These are phyloP conservation scores for Calameuta idolon DNA, from an alignment of 2,888 invertebrate genomes.

Conservation along the genomic window DNA sequence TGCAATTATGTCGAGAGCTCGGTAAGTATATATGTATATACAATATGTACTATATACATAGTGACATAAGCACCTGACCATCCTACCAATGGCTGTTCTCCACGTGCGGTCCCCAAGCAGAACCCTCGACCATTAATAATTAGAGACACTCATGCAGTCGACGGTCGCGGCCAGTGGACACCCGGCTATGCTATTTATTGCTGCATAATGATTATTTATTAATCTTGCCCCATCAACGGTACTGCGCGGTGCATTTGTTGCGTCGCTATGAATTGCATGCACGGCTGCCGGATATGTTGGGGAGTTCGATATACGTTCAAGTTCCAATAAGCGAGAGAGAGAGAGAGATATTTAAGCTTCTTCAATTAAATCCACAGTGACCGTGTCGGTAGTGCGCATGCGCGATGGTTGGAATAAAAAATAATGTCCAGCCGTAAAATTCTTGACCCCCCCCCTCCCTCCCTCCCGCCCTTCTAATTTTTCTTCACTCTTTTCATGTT, in stretches of 20 bases:
- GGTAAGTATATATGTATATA: neutral
- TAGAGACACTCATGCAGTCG: constrained; percentile 42
- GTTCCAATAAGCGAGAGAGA: neutral
- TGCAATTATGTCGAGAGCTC: neutral
- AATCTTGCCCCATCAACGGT: constrained; percentile 55
- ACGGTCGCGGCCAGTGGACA: constrained; percentile 37
- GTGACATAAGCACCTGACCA: constrained; percentile 32
- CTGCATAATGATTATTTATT: constrained; percentile 63
- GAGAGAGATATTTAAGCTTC: neutral
- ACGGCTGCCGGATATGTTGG: neutral
- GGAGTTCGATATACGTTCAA: neutral
- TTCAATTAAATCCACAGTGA: no score
- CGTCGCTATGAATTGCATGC: neutral
- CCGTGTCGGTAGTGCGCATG: no score
- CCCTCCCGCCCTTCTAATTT: no score
- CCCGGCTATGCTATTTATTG: constrained; percentile 55
- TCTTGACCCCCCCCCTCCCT: no score
- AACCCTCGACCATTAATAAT: constrained; percentile 50
- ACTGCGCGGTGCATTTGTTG: constrained; percentile 14
- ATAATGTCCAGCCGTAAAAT: no score
- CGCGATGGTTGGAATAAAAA: no score
- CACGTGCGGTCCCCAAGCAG: constrained; percentile 37
- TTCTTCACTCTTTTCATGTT: no score
- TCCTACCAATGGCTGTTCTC: constrained; percentile 30
- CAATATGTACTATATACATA: neutral